Conservation (phyloP, 2,888 invertebrate genomes). For the Ramazzottius varieornatus region DNA sequence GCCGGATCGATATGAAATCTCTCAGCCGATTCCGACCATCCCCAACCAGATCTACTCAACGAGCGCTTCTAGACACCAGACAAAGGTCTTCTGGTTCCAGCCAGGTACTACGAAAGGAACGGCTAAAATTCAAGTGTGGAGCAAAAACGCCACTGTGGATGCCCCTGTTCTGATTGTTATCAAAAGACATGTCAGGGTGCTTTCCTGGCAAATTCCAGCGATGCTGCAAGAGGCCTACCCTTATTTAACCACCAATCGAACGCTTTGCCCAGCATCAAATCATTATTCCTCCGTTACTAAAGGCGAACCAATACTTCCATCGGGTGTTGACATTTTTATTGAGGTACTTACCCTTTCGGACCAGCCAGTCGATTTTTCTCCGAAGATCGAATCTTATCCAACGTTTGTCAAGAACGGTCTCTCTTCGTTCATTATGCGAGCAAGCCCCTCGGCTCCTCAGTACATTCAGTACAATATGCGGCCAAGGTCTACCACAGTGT, state of each 20-base stretch:
- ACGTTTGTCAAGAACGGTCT: not conserved
- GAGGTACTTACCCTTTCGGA: not conserved
- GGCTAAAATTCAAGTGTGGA: not conserved
- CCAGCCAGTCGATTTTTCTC: not conserved
- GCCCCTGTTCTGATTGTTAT: not conserved
- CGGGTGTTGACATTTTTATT: not conserved
- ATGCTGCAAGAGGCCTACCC: not conserved
- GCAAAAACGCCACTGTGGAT: not conserved
- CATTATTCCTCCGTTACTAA: not conserved
- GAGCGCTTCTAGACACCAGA: no score
- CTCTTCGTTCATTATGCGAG: not conserved
- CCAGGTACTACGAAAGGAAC: no score
- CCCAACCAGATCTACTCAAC: no score
- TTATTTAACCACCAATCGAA: not conserved
- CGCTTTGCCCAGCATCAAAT: not conserved
- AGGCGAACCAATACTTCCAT: not conserved
- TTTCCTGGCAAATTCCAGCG: not conserved
- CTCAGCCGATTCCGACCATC: no score
- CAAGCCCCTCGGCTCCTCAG: not conserved
- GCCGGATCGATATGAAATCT: no score
- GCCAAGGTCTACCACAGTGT: not conserved
- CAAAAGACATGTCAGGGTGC: not conserved
- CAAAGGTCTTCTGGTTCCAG: no score
- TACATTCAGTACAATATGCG: not conserved
- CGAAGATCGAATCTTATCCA: not conserved